phyloP scores from a whole-genome alignment of 2,797 vertebrate genomes.

The Pelochelys cantorii region DNA sequence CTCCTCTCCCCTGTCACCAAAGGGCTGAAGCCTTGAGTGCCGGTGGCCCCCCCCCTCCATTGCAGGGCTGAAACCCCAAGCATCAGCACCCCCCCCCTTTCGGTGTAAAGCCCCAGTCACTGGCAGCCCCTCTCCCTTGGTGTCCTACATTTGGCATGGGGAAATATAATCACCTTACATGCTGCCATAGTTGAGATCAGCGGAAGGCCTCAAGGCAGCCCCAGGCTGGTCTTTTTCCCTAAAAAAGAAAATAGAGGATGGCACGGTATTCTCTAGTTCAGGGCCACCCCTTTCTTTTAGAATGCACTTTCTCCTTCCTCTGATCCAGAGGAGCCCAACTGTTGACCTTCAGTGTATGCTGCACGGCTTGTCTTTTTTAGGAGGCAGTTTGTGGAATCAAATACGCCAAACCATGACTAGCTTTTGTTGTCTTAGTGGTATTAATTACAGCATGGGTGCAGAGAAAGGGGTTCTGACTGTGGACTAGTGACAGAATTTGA shows the following conservation, averaged over 20 bases:
- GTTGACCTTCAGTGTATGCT: not conserved
- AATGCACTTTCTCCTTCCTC: too few relatives aligned
- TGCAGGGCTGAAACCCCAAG: too few relatives aligned
- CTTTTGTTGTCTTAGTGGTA: not conserved
- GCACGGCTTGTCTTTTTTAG: rapidly evolving
- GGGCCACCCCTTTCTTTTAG: not conserved
- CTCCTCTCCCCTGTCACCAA: too few relatives aligned
- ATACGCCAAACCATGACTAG: rapidly evolving
- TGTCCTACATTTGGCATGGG: too few relatives aligned
- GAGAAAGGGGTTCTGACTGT: rapidly evolving
- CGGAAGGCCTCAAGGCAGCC: not conserved
- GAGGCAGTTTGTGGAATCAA: rapidly evolving
- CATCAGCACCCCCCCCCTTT: too few relatives aligned
- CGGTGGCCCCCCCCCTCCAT: too few relatives aligned
- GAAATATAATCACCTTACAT: too few relatives aligned
- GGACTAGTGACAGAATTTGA: not conserved
- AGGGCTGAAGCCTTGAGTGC: too few relatives aligned
- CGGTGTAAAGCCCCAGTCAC: too few relatives aligned
- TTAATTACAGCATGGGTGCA: rapidly evolving
- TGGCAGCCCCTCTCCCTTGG: too few relatives aligned
- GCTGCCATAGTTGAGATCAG: not conserved
- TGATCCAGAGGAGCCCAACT: rapidly evolving
- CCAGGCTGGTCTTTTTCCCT: not conserved
- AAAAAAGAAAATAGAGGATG: not conserved
- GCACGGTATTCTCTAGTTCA: not conserved